Base-by-base conservation (phyloP, 2,888 invertebrate species). In the Drosophila merina region DNA sequence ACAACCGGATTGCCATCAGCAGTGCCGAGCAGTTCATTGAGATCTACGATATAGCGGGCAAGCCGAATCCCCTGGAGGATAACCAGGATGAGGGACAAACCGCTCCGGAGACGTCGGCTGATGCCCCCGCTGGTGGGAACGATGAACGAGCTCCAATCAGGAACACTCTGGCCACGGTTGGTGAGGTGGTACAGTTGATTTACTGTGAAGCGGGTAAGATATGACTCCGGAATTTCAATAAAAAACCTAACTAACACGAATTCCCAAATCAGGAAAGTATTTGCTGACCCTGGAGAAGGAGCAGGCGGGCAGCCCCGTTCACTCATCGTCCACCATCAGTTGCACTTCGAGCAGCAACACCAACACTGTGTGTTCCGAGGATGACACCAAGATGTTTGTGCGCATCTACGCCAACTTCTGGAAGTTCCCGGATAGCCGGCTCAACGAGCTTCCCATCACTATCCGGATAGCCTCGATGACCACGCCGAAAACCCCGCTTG, bases 381-480 rank as follows among this genome's bases (percentile, higher is more conserved):
- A 91, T 38, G 90, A 90, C 10, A 90, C 87, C 3, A 91, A 91
- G 66, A 88, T 91, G 90, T 91, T 91, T 69, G 95, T 94, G 77
- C 92, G 96, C 60, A 93, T 96, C 26, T 96, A 96, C 88, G 94
- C 95, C 3, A 95, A 96, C 88, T 96, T 96, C 94, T 91, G 89
- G 89, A 91, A 91, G 69, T 91, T 91, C 51, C 81, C 89, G 0
- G 91, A 91, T 48, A 79, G 86, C 10, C 89, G 90, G 60, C 74
- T 91, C 1, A 89, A 88, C 48, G 94, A 95, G 87, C 92, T 93
- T 57, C 92, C 93, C 33, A 93, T 90, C 10, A 89, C 88, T 8
- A 90, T 91, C 14, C 92, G 96, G 56, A 95, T 96, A 62, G 96
- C 96, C 2, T 96, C 95, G 0, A 92, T 95, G 81, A 95, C 95